A percentile compares a stretch with the other conserved stretches of the same genome.
These are phyloP conservation scores for Enteromius thamalakanensis DNA, from an alignment of 2,797 vertebrate genomes.

Conservation along the genomic window DNA sequence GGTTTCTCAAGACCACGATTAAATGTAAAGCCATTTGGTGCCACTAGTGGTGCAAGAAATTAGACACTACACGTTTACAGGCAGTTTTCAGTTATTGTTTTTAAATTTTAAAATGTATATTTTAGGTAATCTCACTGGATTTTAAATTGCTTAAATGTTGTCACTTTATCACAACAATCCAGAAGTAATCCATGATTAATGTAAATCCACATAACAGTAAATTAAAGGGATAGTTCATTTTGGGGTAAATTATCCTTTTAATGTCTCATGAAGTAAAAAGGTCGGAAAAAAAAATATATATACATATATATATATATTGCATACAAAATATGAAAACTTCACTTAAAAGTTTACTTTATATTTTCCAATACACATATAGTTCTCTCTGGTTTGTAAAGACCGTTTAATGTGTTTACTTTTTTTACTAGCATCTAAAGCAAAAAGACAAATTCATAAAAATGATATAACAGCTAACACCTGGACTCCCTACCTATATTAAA, in stretches of 20 bases:
- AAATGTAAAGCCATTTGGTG: background rate
- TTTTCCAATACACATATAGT: background rate
- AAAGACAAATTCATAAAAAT: background rate
- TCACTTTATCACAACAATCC: background rate
- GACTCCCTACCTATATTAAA: background rate
- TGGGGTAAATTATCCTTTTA: too few species aligned
- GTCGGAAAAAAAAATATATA: too few species aligned
- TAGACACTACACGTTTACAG: background rate
- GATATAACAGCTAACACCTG: background rate
- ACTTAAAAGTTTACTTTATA: background rate
- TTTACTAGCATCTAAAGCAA: background rate
- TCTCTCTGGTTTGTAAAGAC: background rate
- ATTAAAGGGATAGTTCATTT: too few species aligned
- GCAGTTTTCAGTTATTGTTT: background rate
- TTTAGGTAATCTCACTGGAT: background rate
- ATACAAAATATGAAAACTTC: too few species aligned
- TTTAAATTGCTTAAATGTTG: background rate
- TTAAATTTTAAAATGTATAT: background rate
- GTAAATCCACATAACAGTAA: too few species aligned
- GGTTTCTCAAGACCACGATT: background rate
- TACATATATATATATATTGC: too few species aligned
- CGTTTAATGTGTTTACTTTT: background rate
- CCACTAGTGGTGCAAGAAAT: background rate
- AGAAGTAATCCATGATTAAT: background rate
- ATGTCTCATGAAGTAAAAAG: background rate